Conservation (phyloP, 2,888 invertebrate genomes). For the Cataglyphis livida region DNA sequence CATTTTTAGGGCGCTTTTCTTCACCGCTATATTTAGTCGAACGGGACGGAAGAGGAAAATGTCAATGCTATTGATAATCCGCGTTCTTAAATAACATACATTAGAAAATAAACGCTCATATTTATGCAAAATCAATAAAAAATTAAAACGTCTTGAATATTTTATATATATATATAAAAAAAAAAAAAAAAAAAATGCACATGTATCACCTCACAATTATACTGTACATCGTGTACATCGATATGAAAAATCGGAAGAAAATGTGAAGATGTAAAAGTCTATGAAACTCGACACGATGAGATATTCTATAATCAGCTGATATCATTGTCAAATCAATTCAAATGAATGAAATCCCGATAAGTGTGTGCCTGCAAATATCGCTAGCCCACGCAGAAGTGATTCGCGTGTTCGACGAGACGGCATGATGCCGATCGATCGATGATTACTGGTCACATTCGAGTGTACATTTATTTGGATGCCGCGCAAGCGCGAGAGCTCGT, state of each 20-base stretch:
- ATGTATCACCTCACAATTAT: not conserved
- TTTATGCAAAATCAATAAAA: not conserved
- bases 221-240: not conserved
- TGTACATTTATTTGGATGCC: constrained; percentile 21
- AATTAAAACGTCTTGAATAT: not conserved
- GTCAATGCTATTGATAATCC: not conserved
- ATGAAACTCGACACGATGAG: not conserved
- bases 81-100: not conserved
- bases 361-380: not conserved
- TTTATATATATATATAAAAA: not conserved
- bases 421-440: constrained; percentile 15
- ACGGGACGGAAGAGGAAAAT: not conserved
- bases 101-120: not conserved
- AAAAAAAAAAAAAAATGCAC: not conserved
- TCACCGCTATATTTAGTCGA: not conserved
- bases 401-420: not conserved
- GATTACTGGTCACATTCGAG: constrained; percentile 30
- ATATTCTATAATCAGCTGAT: not conserved
- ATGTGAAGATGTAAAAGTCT: not conserved
- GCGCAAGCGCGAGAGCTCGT: constrained; percentile 26
- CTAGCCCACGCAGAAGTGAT: not conserved
- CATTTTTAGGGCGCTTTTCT: not conserved
- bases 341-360: not conserved
- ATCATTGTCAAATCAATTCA: not conserved
- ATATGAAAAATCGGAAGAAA: not conserved